Evolutionary conservation across 2,113 vertebrate species (phyloP).

Genomic region (Rhea pennata): DNA sequence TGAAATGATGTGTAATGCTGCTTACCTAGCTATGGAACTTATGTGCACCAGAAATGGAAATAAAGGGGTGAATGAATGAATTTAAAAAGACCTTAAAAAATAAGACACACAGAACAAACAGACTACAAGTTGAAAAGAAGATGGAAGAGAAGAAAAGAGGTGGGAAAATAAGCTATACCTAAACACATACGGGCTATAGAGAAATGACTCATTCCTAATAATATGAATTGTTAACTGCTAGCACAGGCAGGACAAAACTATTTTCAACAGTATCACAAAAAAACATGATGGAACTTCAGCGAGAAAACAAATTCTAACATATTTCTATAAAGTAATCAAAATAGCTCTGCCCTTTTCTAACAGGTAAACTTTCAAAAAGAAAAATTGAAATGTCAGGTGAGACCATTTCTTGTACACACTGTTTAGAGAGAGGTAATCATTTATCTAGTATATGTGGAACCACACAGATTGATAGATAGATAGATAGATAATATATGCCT

Average conservation of each 20-base stretch:
- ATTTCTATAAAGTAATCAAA: not conserved
- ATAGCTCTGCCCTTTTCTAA: not conserved
- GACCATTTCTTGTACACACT: not conserved
- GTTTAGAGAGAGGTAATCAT: not conserved
- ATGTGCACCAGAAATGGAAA: not conserved
- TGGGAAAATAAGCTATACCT: not conserved
- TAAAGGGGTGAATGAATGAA: not conserved
- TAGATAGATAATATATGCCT: too few relatives aligned
- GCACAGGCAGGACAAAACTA: not conserved
- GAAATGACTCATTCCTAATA: not conserved
- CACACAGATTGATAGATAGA: not conserved
- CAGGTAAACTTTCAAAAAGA: not conserved
- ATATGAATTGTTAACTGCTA: not conserved
- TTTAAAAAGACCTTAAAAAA: not conserved
- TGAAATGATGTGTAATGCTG: not conserved
- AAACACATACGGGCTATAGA: not conserved
- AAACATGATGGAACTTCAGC: not conserved
- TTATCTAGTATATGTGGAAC: not conserved
- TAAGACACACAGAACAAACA: not conserved
- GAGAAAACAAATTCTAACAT: not conserved
- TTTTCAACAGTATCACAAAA: not conserved
- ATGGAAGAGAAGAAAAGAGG: not conserved
- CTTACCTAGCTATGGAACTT: not conserved
- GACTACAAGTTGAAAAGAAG: not conserved
- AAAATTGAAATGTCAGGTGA: not conserved